Conservation (phyloP, 1,140 invertebrate species). For the Melitaea cinxia region DNA sequence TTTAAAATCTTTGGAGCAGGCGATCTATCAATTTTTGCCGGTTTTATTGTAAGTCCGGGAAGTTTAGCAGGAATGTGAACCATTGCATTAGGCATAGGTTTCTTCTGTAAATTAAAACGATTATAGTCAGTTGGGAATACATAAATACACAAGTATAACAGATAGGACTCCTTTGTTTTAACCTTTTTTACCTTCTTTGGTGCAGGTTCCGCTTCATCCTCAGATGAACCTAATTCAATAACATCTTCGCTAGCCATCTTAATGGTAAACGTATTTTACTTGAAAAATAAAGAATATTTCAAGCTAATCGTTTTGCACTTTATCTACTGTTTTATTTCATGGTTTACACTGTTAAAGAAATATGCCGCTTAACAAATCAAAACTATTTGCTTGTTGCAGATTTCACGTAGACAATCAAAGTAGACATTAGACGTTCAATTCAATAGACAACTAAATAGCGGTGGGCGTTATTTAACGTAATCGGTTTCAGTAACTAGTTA, state of each 20-base stretch:
- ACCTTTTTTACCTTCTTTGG: conserved; percentile 68
- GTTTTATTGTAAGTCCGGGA: conserved; percentile 56
- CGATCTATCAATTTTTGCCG: conserved; percentile 25
- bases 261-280: conserved; percentile 6
- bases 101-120: conserved; percentile 51
- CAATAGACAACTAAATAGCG: too few relatives aligned
- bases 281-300: background rate
- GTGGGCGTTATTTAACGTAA: too few relatives aligned
- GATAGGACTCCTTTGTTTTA: too few relatives aligned
- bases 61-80: conserved; percentile 63
- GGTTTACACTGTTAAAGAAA: background rate
- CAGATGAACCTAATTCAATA: conserved; percentile 72
- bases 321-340: background rate
- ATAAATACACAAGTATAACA: background rate
- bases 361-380: background rate
- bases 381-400: background rate
- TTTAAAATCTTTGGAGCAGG: background rate
- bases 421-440: background rate
- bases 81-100: conserved; percentile 64
- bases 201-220: conserved; percentile 66
- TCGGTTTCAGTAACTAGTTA: too few relatives aligned
- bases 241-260: conserved; percentile 69
- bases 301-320: background rate
- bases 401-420: background rate
- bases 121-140: background rate